phyloP scores from a whole-genome alignment of 2,888 invertebrate species.

The Sicus ferrugineus region DNA sequence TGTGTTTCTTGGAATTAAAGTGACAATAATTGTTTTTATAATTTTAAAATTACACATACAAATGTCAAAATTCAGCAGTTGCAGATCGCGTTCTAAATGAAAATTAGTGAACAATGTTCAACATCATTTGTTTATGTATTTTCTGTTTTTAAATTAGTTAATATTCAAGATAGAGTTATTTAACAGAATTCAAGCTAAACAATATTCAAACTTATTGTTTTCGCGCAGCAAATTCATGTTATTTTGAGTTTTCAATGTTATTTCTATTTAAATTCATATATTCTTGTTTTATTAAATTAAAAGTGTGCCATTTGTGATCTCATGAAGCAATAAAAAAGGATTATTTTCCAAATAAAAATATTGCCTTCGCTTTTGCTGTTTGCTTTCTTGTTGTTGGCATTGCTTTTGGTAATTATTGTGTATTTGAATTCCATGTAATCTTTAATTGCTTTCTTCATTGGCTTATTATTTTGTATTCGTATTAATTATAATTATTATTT shows the following conservation, averaged over 20 bases:
- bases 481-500: conserved; percentile 30
- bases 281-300: too few species aligned
- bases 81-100: too few species aligned
- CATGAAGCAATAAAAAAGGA: neutral
- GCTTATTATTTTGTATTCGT: conserved; percentile 19
- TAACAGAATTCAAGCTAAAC: neutral
- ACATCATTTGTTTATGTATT: too few species aligned
- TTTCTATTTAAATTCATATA: too few species aligned
- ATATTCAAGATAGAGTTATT: neutral
- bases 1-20: neutral
- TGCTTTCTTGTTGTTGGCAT: neutral
- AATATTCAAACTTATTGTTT: too few species aligned
- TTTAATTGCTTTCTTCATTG: neutral
- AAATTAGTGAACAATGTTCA: too few species aligned
- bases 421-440: neutral
- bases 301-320: too few species aligned
- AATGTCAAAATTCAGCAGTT: too few species aligned
- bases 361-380: neutral
- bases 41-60: neutral
- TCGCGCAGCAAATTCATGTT: conserved; percentile 2
- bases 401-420: neutral
- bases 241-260: neutral
- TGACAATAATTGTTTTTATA: neutral
- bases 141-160: too few species aligned
- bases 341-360: neutral